Percentiles rank a stretch among this genome's conserved stretches.
Conservation (phyloP, 2,797 vertebrate species). For the Anas bahamensis region DNA sequence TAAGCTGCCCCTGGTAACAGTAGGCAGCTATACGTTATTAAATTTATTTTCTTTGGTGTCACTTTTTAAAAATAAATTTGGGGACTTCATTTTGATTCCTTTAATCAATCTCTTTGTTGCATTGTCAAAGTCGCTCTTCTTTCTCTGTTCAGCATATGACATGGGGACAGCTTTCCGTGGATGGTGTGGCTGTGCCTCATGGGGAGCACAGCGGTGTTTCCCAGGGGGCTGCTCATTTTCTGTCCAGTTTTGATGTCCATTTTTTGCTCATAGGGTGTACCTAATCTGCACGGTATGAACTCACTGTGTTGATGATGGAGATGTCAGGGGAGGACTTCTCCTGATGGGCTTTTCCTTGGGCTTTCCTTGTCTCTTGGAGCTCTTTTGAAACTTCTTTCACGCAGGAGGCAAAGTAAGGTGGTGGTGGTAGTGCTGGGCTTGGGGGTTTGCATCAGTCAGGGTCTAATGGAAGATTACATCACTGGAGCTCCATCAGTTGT, state of each 20-base stretch:
- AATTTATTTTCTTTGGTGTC: background rate
- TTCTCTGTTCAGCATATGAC: background rate
- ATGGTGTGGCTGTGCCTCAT: accelerated
- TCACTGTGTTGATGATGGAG: accelerated
- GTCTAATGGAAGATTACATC: background rate
- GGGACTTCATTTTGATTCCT: background rate
- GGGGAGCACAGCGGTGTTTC: background rate
- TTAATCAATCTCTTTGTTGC: background rate
- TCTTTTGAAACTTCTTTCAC: background rate
- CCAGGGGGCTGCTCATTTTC: background rate
- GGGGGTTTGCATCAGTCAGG: background rate
- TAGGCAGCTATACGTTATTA: background rate
- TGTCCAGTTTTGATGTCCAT: accelerated
- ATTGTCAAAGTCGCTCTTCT: accelerated
- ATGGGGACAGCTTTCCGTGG: background rate
- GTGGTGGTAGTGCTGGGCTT: too few species aligned
- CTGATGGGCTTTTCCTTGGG: background rate
- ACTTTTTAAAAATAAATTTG: background rate
- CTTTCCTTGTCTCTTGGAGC: background rate
- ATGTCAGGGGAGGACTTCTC: background rate
- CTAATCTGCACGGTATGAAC: background rate
- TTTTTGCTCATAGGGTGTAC: too few species aligned
- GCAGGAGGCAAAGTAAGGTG: background rate
- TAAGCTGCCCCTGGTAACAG: background rate
- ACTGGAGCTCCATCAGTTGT: background rate